Base-by-base conservation (phyloP, 1,140 invertebrate genomes). In the Orchestia grillus region DNA sequence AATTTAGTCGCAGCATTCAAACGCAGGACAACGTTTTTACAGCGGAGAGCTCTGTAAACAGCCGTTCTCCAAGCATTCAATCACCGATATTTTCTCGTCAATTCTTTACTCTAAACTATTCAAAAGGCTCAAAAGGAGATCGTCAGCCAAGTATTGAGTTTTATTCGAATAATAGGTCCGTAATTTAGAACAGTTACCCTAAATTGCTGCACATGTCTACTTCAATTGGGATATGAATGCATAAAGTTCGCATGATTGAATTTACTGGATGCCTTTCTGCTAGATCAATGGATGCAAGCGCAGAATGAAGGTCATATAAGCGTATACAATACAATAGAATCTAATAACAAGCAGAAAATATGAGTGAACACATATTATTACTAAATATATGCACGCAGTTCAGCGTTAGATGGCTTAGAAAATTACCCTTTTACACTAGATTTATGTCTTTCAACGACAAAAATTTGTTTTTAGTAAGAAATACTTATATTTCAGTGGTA, bases 181-280 rank as follows among this genome's bases (percentile, higher is more conserved):
- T 90, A 90, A 90, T 90, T 90, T 90, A 90, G 88, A 90, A 44
- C 88, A 90, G 88, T 90, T 90, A 90, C 88, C 62, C 43, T 90
- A 90, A 90, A 90, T 90, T 90, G 88, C n/a, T 41, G 28, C 88
- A 42, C 43, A 44, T 90, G n/a, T 90, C 41, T 90, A 90, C 43
- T 90, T 44, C 88, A 90, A 90, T 42, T 90, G n/a, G 88, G 88
- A 90, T 90, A 90, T 90, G 88, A 90, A 90, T 90, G 88, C 88
- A 90, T 42, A 44, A 90, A 90, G 88, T 90, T 90, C 88, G 43
- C 88, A 90, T 90, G 88, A 90, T 90, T 90, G 88, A 90, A 90
- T 90, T 90, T 90, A 42, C n/a, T 90, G 43, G 88, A 90, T 41
- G 88, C n/a, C 43, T 42, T 28, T 28, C 88, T 19, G 43, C 88